phyloP scores from a whole-genome alignment of 2,888 invertebrate genomes.

The Heliconius sara region DNA sequence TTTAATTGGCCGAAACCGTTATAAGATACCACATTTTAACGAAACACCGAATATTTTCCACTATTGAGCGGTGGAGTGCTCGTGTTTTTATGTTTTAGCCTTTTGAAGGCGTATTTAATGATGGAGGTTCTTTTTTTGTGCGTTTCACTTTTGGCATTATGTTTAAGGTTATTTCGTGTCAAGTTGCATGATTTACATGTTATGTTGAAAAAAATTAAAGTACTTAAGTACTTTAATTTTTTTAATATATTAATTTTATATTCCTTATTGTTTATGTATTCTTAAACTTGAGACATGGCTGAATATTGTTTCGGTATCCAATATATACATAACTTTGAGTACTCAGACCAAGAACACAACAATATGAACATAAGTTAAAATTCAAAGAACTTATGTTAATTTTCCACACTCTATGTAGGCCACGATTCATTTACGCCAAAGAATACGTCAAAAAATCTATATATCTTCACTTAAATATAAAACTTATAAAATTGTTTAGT shows the following conservation, averaged over 20 bases:
- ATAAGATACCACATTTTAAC: slow-evolving; percentile 49
- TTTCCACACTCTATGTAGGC: no score
- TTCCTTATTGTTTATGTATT: no score
- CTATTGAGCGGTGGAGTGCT: slow-evolving; percentile 24
- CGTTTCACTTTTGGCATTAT: slow-evolving; percentile 6
- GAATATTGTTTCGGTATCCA: no score
- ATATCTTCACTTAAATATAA: not conserved
- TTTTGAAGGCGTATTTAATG: slow-evolving; percentile 27
- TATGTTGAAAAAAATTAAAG: not conserved
- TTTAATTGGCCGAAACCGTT: slow-evolving; percentile 59
- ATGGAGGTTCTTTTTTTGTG: slow-evolving; percentile 14
- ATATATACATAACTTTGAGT: no score
- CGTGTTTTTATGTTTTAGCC: slow-evolving; percentile 28
- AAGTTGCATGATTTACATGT: slow-evolving; percentile 9
- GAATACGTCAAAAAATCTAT: no score
- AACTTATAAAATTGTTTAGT: not conserved
- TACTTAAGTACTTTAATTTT: no score
- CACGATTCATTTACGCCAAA: no score
- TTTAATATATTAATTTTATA: no score
- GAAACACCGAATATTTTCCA: slow-evolving; percentile 39
- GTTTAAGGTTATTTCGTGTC: slow-evolving; percentile 10
- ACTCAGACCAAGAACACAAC: no score
- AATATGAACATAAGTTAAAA: no score
- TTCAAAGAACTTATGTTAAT: no score
- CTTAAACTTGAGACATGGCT: no score